These are phyloP conservation scores for Drosophila nikananu DNA, from an alignment of 1,140 invertebrate genomes.

Conservation along the genomic window DNA sequence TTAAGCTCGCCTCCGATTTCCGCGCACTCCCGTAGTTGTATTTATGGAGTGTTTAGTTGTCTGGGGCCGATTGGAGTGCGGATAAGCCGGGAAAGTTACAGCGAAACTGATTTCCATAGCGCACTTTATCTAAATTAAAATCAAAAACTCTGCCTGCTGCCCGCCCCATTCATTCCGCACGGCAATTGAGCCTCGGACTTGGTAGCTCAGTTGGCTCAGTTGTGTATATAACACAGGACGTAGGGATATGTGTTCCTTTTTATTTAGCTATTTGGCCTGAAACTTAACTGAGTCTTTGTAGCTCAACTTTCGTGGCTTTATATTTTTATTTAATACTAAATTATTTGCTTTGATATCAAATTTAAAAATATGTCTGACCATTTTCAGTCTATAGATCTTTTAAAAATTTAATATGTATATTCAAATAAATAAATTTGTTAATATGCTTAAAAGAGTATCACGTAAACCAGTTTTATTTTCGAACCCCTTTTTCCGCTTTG, in stretches of 20 bases:
- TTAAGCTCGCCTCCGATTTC: constrained; percentile 27
- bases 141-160: constrained; percentile 58
- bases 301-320: background rate
- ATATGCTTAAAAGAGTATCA: constrained; percentile 9
- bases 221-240: background rate
- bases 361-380: background rate
- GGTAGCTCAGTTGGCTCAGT: background rate
- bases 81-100: constrained; percentile 69
- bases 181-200: constrained; percentile 32
- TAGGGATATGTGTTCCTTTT: constrained; percentile 11
- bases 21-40: constrained; percentile 32
- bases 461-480: background rate
- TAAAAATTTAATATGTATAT: background rate
- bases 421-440: background rate
- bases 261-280: background rate
- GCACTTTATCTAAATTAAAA: constrained; percentile 82
- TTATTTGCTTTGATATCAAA: background rate
- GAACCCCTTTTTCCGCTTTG: fast-evolving
- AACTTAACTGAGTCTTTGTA: background rate
- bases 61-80: constrained; percentile 60
- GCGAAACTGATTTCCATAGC: constrained; percentile 75
- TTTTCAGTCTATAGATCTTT: background rate
- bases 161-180: constrained; percentile 46
- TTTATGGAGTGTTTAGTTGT: constrained; percentile 81
- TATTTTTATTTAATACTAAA: background rate